Conservation (phyloP, 2,888 invertebrate genomes). For the Agonopterix subpropinquella region DNA sequence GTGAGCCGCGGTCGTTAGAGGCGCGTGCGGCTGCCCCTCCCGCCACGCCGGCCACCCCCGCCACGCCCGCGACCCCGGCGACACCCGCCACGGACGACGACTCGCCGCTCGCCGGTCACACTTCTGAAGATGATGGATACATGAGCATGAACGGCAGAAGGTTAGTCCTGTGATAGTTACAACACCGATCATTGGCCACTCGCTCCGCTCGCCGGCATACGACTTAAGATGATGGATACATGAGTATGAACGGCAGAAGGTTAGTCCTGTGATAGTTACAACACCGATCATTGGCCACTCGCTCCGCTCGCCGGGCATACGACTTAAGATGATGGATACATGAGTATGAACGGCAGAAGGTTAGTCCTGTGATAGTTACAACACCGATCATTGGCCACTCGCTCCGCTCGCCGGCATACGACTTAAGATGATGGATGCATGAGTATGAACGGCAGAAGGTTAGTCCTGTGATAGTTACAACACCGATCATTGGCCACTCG, state of each 20-base stretch:
- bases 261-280: conserved; percentile 19
- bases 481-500: conserved; percentile 80
- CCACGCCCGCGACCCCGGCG: conserved; percentile 73
- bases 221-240: conserved; percentile 93
- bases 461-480: conserved; percentile 33
- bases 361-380: conserved; percentile 19
- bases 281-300: too few species aligned
- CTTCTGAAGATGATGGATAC: conserved; percentile 93
- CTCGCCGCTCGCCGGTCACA: conserved; percentile 86
- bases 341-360: conserved; percentile 93
- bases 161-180: conserved; percentile 42
- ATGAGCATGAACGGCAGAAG: conserved; percentile 94
- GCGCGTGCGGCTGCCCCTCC: conserved; percentile 61
- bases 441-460: conserved; percentile 92
- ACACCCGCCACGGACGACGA: conserved; percentile 80
- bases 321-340: conserved; percentile 76
- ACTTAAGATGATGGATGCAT: conserved; percentile 84
- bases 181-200: conserved; percentile 79
- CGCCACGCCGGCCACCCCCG: conserved; percentile 72
- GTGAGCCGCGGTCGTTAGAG: conserved; percentile 69
- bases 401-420: too few species aligned
- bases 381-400: too few species aligned
- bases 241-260: conserved; percentile 93
- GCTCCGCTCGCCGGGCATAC: too few species aligned
- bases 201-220: conserved; percentile 88